These are phyloP conservation scores for Apodemus speciosus DNA, from an alignment of 2,113 vertebrate species.

Conservation along the genomic window DNA sequence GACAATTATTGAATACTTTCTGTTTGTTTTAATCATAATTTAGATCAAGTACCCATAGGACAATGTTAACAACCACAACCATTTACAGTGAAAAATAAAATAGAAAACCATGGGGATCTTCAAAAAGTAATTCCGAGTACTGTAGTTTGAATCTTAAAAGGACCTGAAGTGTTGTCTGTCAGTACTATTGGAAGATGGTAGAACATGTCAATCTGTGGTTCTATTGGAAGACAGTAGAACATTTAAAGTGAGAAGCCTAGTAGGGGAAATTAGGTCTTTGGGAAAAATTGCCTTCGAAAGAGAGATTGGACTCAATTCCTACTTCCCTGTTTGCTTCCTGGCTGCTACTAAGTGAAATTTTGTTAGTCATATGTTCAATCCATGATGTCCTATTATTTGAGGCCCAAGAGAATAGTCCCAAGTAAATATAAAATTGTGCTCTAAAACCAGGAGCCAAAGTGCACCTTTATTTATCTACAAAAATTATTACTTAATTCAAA, in stretches of 20 bases:
- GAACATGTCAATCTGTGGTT: background rate
- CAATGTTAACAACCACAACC: background rate
- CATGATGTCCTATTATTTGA: background rate
- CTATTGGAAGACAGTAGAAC: background rate
- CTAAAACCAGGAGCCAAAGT: background rate
- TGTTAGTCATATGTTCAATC: too few relatives aligned
- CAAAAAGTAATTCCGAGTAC: background rate
- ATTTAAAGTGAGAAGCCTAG: background rate
- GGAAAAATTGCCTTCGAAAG: background rate
- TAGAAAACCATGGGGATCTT: background rate
- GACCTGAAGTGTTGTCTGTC: background rate
- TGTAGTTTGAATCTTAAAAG: background rate
- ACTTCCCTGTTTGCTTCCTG: background rate
- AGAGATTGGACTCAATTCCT: background rate
- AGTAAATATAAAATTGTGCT: background rate
- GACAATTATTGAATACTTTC: background rate
- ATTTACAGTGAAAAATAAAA: background rate
- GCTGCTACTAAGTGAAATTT: background rate
- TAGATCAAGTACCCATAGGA: constrained; percentile 10
- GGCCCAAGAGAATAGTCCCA: background rate
- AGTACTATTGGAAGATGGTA: background rate
- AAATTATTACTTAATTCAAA: background rate
- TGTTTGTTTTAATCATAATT: constrained; percentile 36
- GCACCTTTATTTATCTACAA: background rate
- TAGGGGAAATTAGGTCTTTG: too few relatives aligned